Conservation (phyloP, 2,888 invertebrate species). For the Ectropis crepuscularia region DNA sequence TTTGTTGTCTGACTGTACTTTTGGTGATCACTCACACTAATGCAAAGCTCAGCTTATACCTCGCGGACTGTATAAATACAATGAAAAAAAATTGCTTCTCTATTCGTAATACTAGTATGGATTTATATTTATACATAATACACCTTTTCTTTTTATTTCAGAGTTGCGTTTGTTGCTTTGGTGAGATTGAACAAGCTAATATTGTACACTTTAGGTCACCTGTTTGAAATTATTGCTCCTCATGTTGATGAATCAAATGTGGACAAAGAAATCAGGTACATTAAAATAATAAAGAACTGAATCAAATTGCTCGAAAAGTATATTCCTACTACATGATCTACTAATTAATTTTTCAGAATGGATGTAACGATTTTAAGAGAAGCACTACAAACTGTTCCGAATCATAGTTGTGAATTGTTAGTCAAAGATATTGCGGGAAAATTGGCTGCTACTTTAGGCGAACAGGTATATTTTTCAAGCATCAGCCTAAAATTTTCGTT, state of each 20-base stretch:
- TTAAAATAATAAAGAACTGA: slow-evolving; percentile 2
- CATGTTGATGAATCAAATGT: slow-evolving; percentile 75
- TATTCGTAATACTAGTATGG: too few species aligned
- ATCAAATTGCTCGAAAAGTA: slow-evolving; percentile 11
- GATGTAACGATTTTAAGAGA: slow-evolving; percentile 89
- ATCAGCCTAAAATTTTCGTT: neutral
- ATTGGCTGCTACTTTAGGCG: slow-evolving; percentile 91
- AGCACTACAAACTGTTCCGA: slow-evolving; percentile 93
- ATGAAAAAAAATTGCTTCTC: too few species aligned
- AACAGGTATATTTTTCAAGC: slow-evolving; percentile 81
- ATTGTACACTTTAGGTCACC: slow-evolving; percentile 93
- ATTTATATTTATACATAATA: slow-evolving; percentile 5
- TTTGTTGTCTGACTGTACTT: too few species aligned
- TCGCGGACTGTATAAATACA: too few species aligned
- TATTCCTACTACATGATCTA: neutral
- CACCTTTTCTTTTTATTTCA: slow-evolving; percentile 58
- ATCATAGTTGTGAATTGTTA: slow-evolving; percentile 92
- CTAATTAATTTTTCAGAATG: slow-evolving; percentile 64
- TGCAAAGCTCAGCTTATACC: too few species aligned
- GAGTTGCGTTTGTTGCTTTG: slow-evolving; percentile 94
- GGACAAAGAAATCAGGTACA: slow-evolving; percentile 74
- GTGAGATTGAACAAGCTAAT: slow-evolving; percentile 95
- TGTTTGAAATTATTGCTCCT: slow-evolving; percentile 87
- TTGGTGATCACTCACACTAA: too few species aligned
- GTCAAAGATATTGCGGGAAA: slow-evolving; percentile 93